Percentiles rank a stretch among this genome's conserved stretches.
Evolutionary conservation across 2,797 vertebrate species (phyloP).

Genomic region (Helarctos malayanus): DNA sequence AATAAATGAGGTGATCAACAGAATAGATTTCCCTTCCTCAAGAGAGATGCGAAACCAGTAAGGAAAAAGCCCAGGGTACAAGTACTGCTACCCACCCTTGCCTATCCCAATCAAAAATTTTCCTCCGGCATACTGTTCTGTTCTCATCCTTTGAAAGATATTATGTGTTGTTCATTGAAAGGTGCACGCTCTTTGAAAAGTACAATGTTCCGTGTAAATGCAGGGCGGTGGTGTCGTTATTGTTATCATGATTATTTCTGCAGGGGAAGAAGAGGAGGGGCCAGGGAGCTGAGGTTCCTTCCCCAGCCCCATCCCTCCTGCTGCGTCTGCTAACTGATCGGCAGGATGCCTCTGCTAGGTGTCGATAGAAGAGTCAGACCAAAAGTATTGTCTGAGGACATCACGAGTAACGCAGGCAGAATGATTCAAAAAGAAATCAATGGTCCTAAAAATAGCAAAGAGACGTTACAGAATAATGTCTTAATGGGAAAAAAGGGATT

Average conservation of each 20-base stretch:
- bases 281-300: conserved; percentile 3
- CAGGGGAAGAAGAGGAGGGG: conserved; percentile 48
- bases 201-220: conserved; percentile 6
- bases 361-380: conserved; percentile 72
- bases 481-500: conserved; percentile 35
- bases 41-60: neutral
- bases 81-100: neutral
- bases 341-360: conserved; percentile 74
- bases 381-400: conserved; percentile 76
- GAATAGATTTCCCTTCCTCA: conserved; percentile 38
- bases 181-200: conserved; percentile 52
- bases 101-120: conserved; percentile 27
- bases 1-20: conserved; percentile 34
- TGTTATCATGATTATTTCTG: conserved; percentile 71
- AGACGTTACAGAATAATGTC: conserved; percentile 78
- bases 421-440: conserved; percentile 80
- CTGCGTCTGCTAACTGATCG: neutral
- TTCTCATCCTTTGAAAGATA: conserved; percentile 65
- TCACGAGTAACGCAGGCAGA: conserved; percentile 70
- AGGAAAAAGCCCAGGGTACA: neutral
- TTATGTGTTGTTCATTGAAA: conserved; percentile 64
- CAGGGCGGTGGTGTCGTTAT: neutral
- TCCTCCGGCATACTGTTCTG: conserved; percentile 36
- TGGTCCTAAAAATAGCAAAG: conserved; percentile 76
- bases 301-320: conserved; percentile 65